phyloP scores from a whole-genome alignment of 2,888 invertebrate genomes.

The Eupithecia exiguata region DNA sequence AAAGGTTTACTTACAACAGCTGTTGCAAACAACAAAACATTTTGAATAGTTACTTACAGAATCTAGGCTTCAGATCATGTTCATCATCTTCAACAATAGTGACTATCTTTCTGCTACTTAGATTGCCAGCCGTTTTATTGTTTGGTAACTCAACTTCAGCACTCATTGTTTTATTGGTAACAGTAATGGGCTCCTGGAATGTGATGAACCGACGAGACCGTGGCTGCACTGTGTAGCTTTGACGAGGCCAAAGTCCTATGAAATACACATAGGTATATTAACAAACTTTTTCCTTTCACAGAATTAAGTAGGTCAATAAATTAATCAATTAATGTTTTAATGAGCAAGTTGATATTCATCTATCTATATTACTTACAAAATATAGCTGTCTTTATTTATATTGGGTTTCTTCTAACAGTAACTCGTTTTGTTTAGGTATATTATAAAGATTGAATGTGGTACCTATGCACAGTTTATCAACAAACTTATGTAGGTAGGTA shows the following conservation, averaged over 20 bases:
- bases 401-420: background rate
- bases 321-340: background rate
- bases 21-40: background rate
- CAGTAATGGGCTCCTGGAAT: slow-evolving; percentile 58
- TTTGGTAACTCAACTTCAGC: slow-evolving; percentile 44
- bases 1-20: background rate
- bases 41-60: slow-evolving; percentile 56
- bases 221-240: slow-evolving; percentile 58
- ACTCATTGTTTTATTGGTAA: slow-evolving; percentile 61
- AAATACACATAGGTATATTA: slow-evolving; percentile 1
- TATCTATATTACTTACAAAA: background rate
- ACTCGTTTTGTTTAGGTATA: background rate
- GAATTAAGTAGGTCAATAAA: background rate
- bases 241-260: slow-evolving; percentile 52
- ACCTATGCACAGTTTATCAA: background rate
- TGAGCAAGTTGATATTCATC: background rate
- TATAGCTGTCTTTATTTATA: background rate
- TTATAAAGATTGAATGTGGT: background rate
- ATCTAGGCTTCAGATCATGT: slow-evolving; percentile 59
- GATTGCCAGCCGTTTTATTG: slow-evolving; percentile 51
- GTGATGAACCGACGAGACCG: slow-evolving; percentile 65
- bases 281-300: background rate
- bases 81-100: slow-evolving; percentile 72
- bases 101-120: slow-evolving; percentile 68
- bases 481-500: background rate